Base-by-base conservation (phyloP, 2,888 invertebrate species). In the Eilema sororculum region DNA sequence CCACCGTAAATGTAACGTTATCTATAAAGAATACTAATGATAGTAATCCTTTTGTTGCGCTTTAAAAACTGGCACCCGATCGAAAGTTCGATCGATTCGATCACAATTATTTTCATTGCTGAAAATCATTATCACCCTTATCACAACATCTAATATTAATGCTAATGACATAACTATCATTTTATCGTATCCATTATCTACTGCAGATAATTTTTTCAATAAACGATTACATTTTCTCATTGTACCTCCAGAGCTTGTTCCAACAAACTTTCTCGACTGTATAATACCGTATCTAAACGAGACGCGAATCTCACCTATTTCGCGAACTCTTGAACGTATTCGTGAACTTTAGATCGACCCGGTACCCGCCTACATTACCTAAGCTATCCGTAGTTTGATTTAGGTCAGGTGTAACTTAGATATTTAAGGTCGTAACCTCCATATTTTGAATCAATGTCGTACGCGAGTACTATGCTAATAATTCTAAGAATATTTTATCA, bases 281-380 rank as follows among this genome's bases (percentile, higher is more conserved):
- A 30, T 59, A 65, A 37, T 22, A 52, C 58, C 68, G 60, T 67
- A 65, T 59, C 46, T 74, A 33, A 61, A 52, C 46, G 22, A 30
- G 24, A 22, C 60, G 22, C 58, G 73, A 71, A 58, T 77, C 63
- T 67, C 65, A 64, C 46, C 37, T 62, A 52, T 25, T 24, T 56
- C 33, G 30, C 37, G 59, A 73, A 77, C 63, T 75, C 67, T 68
- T 33, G 61, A 69, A 61, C 67, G 37, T 74, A 71, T 71, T 80
- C 66, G 71, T 63, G 72, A 69, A 80, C 67, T 80, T 76, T 70
- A 80, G 78, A 70, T 71, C 78, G 79, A 74, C 72, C 65, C 65
- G 69, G 73, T 73, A 72, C 63, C 66, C 74, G 66, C 67, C 28
- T 67, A 67, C 63, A 78, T 80, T 80, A 73, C 70, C 74, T 73